A percentile compares a stretch with the other conserved stretches of the same genome.
Evolutionary conservation across 2,797 vertebrate species (phyloP).

Genomic region (Pangasius larnaudii): DNA sequence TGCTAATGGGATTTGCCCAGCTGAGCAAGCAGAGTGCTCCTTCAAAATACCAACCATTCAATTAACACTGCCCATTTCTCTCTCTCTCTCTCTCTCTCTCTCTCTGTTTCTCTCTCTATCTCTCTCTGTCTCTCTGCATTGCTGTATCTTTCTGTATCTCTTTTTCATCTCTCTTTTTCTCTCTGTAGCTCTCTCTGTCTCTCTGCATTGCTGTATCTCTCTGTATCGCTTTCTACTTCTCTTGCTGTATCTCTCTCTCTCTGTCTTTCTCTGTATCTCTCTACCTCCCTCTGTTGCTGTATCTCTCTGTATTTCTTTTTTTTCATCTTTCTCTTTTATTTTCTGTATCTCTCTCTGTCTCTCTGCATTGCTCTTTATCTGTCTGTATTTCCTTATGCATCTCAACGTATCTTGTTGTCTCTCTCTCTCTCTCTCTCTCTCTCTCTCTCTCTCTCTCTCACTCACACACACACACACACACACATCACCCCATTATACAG

Average conservation of each 20-base stretch:
- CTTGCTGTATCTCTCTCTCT: neutral
- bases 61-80: constrained; percentile 63
- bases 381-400: neutral
- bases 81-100: neutral
- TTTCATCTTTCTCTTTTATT: neutral
- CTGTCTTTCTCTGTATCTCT: too few relatives aligned
- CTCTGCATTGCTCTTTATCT: neutral
- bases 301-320: neutral
- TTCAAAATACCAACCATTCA: constrained; percentile 70
- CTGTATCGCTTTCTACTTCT: neutral
- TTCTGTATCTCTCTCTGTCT: neutral
- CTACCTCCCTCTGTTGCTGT: neutral
- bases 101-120: too few relatives aligned
- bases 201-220: neutral
- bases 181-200: neutral
- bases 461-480: neutral
- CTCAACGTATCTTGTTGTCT: neutral
- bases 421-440: neutral
- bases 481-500: neutral
- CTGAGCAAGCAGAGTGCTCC: constrained; percentile 66
- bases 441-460: neutral
- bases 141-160: neutral
- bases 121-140: too few relatives aligned
- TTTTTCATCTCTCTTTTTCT: neutral
- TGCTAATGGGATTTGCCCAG: constrained; percentile 69